Conservation (phyloP, 2,797 vertebrate genomes). For the Uromys caudimaculatus region DNA sequence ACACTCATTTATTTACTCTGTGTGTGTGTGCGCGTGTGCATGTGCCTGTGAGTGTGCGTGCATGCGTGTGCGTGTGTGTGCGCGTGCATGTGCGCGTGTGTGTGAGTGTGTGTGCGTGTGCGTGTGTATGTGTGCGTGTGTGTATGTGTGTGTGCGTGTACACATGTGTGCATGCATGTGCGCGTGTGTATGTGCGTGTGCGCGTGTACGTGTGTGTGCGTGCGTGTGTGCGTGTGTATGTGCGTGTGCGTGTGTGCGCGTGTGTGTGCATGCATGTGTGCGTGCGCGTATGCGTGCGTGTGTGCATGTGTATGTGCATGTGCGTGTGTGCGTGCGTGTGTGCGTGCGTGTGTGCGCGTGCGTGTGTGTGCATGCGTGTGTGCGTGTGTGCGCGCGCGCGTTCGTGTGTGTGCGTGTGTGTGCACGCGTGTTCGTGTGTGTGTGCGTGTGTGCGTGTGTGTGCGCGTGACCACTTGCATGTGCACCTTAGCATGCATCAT, state of each 20-base stretch:
- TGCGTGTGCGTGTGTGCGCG: no score
- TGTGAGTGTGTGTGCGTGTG: background rate
- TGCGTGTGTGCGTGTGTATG: background rate
- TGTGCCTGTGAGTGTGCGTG: no score
- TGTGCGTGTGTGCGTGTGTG: no score
- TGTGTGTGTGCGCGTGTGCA: background rate
- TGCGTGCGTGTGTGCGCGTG: background rate
- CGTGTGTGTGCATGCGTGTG: no score
- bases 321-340: no score
- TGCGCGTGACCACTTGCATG: background rate
- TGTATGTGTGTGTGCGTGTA: background rate
- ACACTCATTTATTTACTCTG: background rate
- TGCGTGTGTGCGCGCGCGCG: background rate
- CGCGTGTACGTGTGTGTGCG: background rate
- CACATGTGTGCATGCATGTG: no score
- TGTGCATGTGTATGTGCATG: background rate
- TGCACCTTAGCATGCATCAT: background rate
- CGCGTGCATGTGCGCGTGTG: no score
- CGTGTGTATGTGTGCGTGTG: no score
- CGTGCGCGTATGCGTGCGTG: no score
- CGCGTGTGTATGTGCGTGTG: background rate
- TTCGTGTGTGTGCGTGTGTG: background rate
- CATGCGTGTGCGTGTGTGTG: no score
- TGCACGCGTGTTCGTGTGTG: background rate
- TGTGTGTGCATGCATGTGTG: background rate